These are phyloP conservation scores for Drosophila ercepeae DNA, from an alignment of 1,140 invertebrate species.

Conservation along the genomic window DNA sequence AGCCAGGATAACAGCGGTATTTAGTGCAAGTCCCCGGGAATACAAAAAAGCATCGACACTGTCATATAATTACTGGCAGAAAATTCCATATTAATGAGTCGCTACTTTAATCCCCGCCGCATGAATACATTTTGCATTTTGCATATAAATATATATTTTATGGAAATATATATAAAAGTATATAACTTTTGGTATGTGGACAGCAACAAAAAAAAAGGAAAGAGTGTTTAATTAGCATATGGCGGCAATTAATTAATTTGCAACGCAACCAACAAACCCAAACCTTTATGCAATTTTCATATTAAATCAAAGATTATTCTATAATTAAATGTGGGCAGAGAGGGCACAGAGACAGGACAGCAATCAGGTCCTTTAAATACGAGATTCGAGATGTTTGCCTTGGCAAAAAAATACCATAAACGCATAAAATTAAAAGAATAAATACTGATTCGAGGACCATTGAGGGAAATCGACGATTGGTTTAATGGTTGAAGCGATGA, in stretches of 20 bases:
- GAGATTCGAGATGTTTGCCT: conserved; percentile 12
- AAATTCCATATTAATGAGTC: conserved; percentile 45
- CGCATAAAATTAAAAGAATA: neutral
- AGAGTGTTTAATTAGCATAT: conserved; percentile 74
- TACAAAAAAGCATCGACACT: neutral
- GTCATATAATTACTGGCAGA: conserved; percentile 36
- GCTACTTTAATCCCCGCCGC: conserved; percentile 33
- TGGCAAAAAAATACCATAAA: neutral
- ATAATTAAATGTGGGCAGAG: conserved; percentile 56
- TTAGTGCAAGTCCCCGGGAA: neutral
- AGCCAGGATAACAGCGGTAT: neutral
- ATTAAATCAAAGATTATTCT: conserved; percentile 73
- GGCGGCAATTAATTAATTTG: conserved; percentile 75
- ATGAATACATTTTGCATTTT: conserved; percentile 36
- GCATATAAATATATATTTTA: conserved; percentile 5
- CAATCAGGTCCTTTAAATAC: conserved; percentile 23
- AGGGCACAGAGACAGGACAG: too few species aligned
- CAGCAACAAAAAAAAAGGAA: conserved; percentile 28
- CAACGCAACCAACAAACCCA: conserved; percentile 30
- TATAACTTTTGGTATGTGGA: conserved; percentile 18
- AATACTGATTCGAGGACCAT: conserved; percentile 2
- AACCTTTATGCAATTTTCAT: conserved; percentile 54
- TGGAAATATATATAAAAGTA: conserved; percentile 23
- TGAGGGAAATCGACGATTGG: conserved; percentile 12
- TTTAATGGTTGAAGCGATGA: conserved; percentile 33